Conservation (phyloP, 2,888 invertebrate genomes). For the Cheilosia variabilis region DNA sequence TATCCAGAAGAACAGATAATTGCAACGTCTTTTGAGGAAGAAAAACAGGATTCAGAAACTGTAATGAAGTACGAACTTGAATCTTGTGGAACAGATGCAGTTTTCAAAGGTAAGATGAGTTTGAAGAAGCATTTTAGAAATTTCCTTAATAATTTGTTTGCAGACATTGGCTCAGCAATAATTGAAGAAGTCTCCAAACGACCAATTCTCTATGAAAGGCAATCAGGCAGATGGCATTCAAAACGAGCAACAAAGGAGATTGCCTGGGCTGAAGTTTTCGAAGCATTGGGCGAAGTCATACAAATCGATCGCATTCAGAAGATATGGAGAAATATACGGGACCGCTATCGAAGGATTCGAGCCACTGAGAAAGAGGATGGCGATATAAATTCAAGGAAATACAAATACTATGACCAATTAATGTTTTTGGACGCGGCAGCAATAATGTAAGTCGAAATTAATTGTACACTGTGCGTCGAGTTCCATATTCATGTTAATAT, state of each 20-base stretch:
- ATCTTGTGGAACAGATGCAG: not conserved
- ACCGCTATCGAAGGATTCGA: constrained; percentile 70
- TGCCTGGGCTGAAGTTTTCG: constrained; percentile 70
- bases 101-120: constrained; percentile 27
- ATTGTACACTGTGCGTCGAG: too few species aligned
- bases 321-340: constrained; percentile 74
- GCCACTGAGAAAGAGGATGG: constrained; percentile 44
- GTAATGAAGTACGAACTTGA: constrained; percentile 28
- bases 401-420: constrained; percentile 70
- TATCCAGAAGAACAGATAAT: constrained; percentile 28
- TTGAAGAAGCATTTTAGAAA: not conserved
- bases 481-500: too few species aligned
- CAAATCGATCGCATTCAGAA: constrained; percentile 70
- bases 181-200: constrained; percentile 70
- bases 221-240: constrained; percentile 21
- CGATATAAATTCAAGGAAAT: constrained; percentile 30
- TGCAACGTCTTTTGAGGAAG: constrained; percentile 6
- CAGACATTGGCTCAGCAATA: constrained; percentile 70
- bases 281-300: constrained; percentile 57
- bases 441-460: constrained; percentile 30
- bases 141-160: not conserved
- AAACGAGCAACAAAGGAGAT: constrained; percentile 39
- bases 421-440: constrained; percentile 54
- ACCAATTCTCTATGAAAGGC: constrained; percentile 64
- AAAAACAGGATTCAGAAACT: not conserved